Evolutionary conservation across 2,888 invertebrate species (phyloP), one percentile per base, ranked within the genome.

Genomic region (Lymantria monacha): DNA sequence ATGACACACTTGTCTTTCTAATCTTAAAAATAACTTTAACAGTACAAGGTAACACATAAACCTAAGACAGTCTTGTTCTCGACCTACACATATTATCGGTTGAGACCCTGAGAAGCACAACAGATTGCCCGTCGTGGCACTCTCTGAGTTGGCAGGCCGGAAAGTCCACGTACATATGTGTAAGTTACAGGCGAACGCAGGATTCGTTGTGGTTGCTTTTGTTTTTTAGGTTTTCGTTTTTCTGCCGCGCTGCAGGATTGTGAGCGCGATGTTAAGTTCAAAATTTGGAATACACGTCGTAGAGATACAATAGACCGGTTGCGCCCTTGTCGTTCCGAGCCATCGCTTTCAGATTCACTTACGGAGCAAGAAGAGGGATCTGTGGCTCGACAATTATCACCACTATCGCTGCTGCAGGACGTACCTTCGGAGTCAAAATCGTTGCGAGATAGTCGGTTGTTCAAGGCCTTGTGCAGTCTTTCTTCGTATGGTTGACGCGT

Each of bases 91-190:
- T 46, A 80, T 82, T 89, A 89, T 70, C 89, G 88, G 72, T 90
- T 81, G 30, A 88, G 78, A 36, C 90, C 88, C 63, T 72, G 64
- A 10, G 87, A 75, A 33, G 77, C 70, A 57, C 80, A 77, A 70
- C 71, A 81, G 7, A 88, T 87, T 44, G 82, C 70, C 63, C 85
- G 93, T 57, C 94, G 92, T 0, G 96, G 96, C 15, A 96, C 94
- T 72, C 96, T 92, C 76, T 96, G 96, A 0, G 96, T 96, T 8
- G 96, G 96, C 49, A 96, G 85, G 9, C 96, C 96, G 9, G 96
- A 96, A 59, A 96, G 92, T 43, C 96, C 96, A 60, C 94, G 94
- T 1, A 96, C 94, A 80, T 96, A 97, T 9, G 95, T 95, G 80
- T 96, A 96, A 0, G 94, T 93, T 10, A 96, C 94, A 0, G 96